Base-by-base conservation (phyloP, 2,888 invertebrate species). In the Euzophera pinguis region DNA sequence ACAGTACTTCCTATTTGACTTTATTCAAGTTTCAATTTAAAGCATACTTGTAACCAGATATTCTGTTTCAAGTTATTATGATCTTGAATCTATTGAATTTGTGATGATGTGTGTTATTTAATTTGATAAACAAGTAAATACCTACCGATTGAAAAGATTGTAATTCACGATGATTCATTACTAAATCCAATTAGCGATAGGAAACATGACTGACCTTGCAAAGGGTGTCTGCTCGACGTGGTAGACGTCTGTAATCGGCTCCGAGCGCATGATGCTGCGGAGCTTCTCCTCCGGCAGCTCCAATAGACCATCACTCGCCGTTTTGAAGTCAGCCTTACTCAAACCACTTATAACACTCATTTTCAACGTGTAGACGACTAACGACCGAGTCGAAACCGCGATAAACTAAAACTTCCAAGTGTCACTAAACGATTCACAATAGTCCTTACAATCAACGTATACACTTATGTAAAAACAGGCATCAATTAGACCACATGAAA, bases 151-250 rank as follows among this genome's bases (percentile, higher is more conserved):
- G 16, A 41, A 17, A 16, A 16, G 41, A 41, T 41, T 10, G 13
- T 14, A 13, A 27, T 43, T 29, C 10, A 9, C 32, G 14, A 16
- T 45, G 34, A 45, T 34, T 45, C 32, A 45, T 10, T 16, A 7
- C 16, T 45, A 56, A 63, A 35, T 34, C 13, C 43, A 29, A 43
- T n/a, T n/a, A 45, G 45, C 7, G 37, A 48, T 48, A 32, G 42
- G 37, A 42, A 34, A 50, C 45, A 22, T 48, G 42, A 74, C 91
- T 90, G 91, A 95, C 95, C 95, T 95, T 92, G 95, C 95, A 91
- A 95, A 95, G 75, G 95, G 95, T 73, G 94, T 94, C 87, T 95
- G 94, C 84, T 95, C 95, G 71, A 95, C 94, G 83, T 94, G 93
- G 84, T 95, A 95, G 63, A 94, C 92, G 69, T 94, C 93, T 68